These are phyloP conservation scores for Vireo altiloquus DNA, from an alignment of 2,113 vertebrate species.

Conservation along the genomic window DNA sequence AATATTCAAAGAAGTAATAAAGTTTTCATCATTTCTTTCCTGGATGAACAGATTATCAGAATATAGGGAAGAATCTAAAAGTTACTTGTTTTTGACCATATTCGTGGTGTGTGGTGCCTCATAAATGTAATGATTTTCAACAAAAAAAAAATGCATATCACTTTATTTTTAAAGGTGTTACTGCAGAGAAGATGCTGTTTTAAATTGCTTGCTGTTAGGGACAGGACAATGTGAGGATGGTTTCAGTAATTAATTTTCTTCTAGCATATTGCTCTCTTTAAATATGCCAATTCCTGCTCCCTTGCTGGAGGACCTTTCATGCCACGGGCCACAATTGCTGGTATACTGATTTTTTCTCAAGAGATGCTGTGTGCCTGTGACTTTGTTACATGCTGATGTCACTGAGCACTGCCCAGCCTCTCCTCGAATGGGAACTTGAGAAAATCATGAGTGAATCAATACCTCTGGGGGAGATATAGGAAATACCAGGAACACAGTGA, in stretches of 20 bases:
- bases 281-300: neutral
- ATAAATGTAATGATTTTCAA: conserved; percentile 33
- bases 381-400: neutral
- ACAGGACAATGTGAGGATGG: neutral
- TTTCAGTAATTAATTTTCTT: conserved; percentile 7
- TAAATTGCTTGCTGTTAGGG: conserved; percentile 5
- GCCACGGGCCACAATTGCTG: neutral
- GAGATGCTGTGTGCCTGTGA: neutral
- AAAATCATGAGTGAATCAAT: neutral
- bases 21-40: conserved; percentile 31
- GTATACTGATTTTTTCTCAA: neutral
- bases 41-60: conserved; percentile 52
- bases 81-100: conserved; percentile 12
- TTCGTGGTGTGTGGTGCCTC: neutral
- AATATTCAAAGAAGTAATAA: conserved; percentile 58
- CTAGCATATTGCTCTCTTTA: neutral
- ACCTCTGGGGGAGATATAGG: neutral
- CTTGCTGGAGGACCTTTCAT: neutral
- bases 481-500: neutral
- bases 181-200: conserved; percentile 11
- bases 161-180: conserved; percentile 49
- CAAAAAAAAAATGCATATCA: conserved; percentile 19
- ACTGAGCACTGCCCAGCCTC: neutral
- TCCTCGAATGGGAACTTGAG: neutral
- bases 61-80: conserved; percentile 44